A percentile compares a stretch with the other conserved stretches of the same genome.
These are phyloP conservation scores for Sarcoramphus papa DNA, from an alignment of 2,797 vertebrate genomes.

Conservation along the genomic window DNA sequence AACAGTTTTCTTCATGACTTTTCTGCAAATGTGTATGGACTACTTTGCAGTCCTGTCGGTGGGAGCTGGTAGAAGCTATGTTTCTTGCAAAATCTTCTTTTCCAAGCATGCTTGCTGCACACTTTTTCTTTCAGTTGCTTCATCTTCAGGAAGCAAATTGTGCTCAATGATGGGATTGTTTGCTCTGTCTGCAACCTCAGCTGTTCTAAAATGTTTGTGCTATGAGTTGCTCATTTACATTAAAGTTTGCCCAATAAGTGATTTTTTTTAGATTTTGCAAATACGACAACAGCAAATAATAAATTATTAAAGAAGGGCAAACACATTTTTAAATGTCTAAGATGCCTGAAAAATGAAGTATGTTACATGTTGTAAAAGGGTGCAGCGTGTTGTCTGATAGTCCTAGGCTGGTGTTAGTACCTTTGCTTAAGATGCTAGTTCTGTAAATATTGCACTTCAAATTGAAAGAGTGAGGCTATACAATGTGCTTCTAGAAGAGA, in stretches of 20 bases:
- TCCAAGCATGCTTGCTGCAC: not conserved
- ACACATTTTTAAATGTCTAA: not conserved
- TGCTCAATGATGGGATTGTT: not conserved
- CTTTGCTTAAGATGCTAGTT: not conserved
- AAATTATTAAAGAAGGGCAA: not conserved
- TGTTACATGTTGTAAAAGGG: not conserved
- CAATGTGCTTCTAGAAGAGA: not conserved
- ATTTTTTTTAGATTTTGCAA: not conserved
- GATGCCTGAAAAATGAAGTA: not conserved
- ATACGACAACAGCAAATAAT: not conserved
- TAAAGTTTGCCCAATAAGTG: not conserved
- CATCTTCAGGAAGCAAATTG: not conserved
- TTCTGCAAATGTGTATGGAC: not conserved
- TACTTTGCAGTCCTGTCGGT: fast-evolving
- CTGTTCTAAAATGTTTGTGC: not conserved
- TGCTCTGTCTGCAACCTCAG: not conserved
- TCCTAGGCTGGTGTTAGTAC: not conserved
- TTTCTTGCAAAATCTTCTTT: not conserved
- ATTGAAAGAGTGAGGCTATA: not conserved
- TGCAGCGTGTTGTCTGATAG: not conserved
- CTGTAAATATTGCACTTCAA: not conserved
- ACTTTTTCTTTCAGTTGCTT: not conserved
- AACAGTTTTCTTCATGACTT: not conserved
- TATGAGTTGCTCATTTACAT: not conserved
- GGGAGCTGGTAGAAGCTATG: not conserved